Percentiles rank a stretch among this genome's conserved stretches.
phyloP scores from a whole-genome alignment of 2,888 invertebrate genomes.

The Cistogaster globosa region DNA sequence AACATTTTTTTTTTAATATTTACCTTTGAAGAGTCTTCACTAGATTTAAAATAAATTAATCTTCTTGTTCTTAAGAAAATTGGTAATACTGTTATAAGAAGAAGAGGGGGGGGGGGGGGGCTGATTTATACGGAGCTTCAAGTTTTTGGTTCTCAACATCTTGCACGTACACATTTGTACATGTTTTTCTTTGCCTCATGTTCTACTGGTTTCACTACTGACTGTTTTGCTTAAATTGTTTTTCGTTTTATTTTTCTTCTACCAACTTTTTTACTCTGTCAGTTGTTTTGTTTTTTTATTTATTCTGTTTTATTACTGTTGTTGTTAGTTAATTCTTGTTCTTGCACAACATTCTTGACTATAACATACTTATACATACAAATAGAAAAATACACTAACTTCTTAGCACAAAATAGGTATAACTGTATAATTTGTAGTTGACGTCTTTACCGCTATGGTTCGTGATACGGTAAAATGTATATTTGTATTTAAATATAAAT shows the following conservation, averaged over 20 bases:
- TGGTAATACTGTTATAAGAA: slow-evolving; percentile 10
- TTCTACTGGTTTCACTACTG: slow-evolving; percentile 56
- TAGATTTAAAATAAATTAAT: slow-evolving; percentile 33
- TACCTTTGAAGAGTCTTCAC: slow-evolving; percentile 5
- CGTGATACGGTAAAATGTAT: slow-evolving; percentile 81
- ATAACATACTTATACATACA: slow-evolving; percentile 56
- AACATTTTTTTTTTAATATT: not conserved
- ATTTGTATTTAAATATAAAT: slow-evolving; percentile 57
- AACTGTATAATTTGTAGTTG: slow-evolving; percentile 83
- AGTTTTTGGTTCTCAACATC: slow-evolving; percentile 21
- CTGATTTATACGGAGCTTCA: slow-evolving; percentile 37
- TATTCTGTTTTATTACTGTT: slow-evolving; percentile 48
- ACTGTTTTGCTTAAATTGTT: not conserved
- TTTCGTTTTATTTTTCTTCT: not conserved
- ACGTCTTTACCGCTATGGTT: slow-evolving; percentile 83
- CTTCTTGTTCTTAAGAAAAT: slow-evolving; percentile 11
- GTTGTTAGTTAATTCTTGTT: slow-evolving; percentile 48
- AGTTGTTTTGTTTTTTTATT: slow-evolving; percentile 14
- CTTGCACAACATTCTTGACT: slow-evolving; percentile 70
- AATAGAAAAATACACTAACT: not conserved
- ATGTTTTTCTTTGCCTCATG: slow-evolving; percentile 2
- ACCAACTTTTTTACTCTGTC: slow-evolving; percentile 41
- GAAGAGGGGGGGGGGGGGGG: not conserved
- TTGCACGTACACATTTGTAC: slow-evolving; percentile 21
- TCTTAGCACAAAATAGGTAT: slow-evolving; percentile 70